phyloP scores from a whole-genome alignment of 2,797 vertebrate species.

The Borostomias antarcticus region DNA sequence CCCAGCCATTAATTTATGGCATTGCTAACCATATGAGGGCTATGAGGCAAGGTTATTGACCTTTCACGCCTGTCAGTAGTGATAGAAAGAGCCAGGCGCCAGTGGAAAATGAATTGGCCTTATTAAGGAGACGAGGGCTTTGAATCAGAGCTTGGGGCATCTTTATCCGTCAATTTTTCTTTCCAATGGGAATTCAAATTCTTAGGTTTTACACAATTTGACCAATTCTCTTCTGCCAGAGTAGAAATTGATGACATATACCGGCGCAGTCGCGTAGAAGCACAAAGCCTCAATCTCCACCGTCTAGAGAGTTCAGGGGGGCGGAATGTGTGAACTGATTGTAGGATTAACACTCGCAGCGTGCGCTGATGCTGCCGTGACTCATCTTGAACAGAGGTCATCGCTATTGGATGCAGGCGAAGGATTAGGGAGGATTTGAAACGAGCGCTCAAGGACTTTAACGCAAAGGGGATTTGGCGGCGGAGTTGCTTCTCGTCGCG shows the following conservation, averaged over 20 bases:
- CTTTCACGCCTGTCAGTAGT: slow-evolving; percentile 77
- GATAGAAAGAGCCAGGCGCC: slow-evolving; percentile 63
- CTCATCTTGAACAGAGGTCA: slow-evolving; percentile 51
- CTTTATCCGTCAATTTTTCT: slow-evolving; percentile 48
- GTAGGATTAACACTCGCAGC: slow-evolving; percentile 56
- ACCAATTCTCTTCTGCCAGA: slow-evolving; percentile 49
- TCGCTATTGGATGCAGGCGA: slow-evolving; percentile 47
- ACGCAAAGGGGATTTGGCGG: slow-evolving; percentile 30
- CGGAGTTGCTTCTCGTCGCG: slow-evolving; percentile 8
- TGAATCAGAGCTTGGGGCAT: slow-evolving; percentile 51
- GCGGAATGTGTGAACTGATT: slow-evolving; percentile 46
- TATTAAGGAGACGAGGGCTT: slow-evolving; percentile 61
- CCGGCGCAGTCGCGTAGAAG: slow-evolving; percentile 36
- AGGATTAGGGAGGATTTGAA: slow-evolving; percentile 42
- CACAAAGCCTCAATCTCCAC: slow-evolving; percentile 13
- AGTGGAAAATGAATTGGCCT: slow-evolving; percentile 68
- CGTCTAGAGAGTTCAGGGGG: slow-evolving; percentile 36
- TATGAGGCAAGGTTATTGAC: slow-evolving; percentile 79
- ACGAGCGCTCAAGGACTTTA: slow-evolving; percentile 36
- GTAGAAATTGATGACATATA: slow-evolving; percentile 33
- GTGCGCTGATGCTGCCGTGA: slow-evolving; percentile 42
- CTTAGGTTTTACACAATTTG: slow-evolving; percentile 39
- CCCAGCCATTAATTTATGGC: slow-evolving; percentile 72
- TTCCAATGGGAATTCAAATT: slow-evolving; percentile 50
- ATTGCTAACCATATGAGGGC: slow-evolving; percentile 76